Conservation (phyloP, 2,888 invertebrate species). For the Drosophila greeni region DNA sequence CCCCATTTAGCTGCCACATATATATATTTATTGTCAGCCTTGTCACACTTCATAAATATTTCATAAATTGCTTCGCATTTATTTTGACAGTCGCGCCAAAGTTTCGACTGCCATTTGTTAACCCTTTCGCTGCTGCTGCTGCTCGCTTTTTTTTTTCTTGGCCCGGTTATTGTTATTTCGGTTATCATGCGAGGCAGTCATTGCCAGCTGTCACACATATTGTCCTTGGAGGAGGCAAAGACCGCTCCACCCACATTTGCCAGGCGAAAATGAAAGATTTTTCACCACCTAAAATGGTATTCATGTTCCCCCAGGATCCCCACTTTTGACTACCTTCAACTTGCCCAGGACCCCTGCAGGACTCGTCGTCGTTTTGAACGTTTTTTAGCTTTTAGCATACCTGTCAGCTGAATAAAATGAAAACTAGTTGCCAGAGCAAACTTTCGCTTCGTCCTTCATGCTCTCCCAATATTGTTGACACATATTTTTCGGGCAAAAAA, state of each 20-base stretch:
- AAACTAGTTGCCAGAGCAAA: conserved; percentile 71
- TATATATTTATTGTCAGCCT: conserved; percentile 61
- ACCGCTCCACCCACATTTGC: neutral
- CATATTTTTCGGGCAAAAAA: conserved; percentile 55
- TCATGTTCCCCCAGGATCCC: conserved; percentile 14
- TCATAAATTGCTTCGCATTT: conserved; percentile 70
- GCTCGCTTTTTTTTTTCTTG: conserved; percentile 24
- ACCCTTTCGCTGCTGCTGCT: conserved; percentile 53
- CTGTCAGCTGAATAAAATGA: conserved; percentile 71
- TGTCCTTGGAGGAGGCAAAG: conserved; percentile 30
- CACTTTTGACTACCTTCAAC: conserved; percentile 56
- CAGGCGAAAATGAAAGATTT: conserved; percentile 35
- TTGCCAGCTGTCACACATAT: conserved; percentile 68
- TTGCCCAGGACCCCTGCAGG: conserved; percentile 27
- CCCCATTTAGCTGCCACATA: conserved; percentile 2
- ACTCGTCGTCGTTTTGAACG: conserved; percentile 15
- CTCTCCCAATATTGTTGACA: conserved; percentile 67
- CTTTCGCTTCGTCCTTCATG: conserved; percentile 60
- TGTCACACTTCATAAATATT: conserved; percentile 69
- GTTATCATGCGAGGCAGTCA: conserved; percentile 66
- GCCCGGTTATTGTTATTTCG: conserved; percentile 56
- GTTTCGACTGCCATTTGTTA: conserved; percentile 57
- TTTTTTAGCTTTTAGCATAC: conserved; percentile 72
- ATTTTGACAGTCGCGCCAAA: conserved; percentile 57
- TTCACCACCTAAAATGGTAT: conserved; percentile 34